Evolutionary conservation across 2,888 invertebrate species (phyloP), one percentile per base, ranked within the genome.

Genomic region (Ptychoptera contaminata): DNA sequence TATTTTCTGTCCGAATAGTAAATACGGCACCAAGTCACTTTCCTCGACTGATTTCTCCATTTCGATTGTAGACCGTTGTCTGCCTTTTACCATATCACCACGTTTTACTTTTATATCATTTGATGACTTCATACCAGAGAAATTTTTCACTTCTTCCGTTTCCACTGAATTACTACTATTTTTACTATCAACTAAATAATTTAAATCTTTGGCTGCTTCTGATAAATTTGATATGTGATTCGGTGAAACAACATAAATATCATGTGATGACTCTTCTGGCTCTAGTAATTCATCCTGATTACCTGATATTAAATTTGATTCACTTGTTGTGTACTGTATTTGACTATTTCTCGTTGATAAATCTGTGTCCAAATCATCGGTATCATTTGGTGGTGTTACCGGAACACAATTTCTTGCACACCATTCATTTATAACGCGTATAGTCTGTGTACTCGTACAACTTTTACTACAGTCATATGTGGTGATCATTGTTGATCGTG

Each of bases 1-100:
- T 36, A 73, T 55, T 56, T 81, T 81, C 55, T 79, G 76, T 0
- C 82, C 82, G 56, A 82, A 82, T 55, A 71, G 77, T 46, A 79
- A 66, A 59, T 81, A 82, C 10, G 80, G 79, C 41, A 75, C 73
- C 67, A 79, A 72, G 54, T 79, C 79, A 37, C 59, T 56, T 37
- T 59, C 62, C n/a, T 56, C 55, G 8, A 54, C 45, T 16, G 56
- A 31, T 16, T 23, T 23, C 7, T 23, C 23, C 3, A 23, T 23
- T 7, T 23, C 23, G 3, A 23, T 23, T 23, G 23, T 23, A 5
- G 23, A 23, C 7, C 23, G 23, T 23, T 23, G 23, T 23, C 23
- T 23, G 7, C 23, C 23, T 23, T 23, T 23, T 7, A 23, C 7
- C 23, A 23, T 5, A 23, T 23, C 23, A 5, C 3, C 23, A 7